These are phyloP conservation scores for Pangasianodon hypophthalmus DNA, from an alignment of 2,113 vertebrate genomes.

Conservation along the genomic window DNA sequence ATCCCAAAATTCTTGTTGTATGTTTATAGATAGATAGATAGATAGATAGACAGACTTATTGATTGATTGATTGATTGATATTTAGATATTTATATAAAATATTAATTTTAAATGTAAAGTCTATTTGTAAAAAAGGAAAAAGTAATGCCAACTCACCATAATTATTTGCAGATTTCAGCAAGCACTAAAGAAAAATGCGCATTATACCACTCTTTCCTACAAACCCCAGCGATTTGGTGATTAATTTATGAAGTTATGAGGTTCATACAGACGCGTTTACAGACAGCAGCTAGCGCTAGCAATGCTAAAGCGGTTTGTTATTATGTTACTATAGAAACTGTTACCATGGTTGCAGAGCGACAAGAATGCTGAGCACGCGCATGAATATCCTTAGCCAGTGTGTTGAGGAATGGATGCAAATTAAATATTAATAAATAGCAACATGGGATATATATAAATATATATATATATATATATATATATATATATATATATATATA, in stretches of 20 bases:
- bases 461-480: no score
- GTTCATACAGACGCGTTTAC: neutral
- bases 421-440: neutral
- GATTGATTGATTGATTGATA: no score
- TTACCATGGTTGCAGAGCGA: neutral
- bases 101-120: neutral
- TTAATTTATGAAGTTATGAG: neutral
- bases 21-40: no score
- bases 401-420: neutral
- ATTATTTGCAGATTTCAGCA: neutral
- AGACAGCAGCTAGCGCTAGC: neutral
- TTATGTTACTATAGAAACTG: conserved; percentile 30
- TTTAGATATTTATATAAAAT: no score
- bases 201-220: neutral
- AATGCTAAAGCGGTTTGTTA: conserved; percentile 2
- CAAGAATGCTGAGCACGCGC: neutral
- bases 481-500: no score
- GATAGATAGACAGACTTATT: no score
- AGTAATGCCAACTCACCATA: neutral
- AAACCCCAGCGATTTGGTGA: neutral
- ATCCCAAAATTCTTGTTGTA: neutral
- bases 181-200: neutral
- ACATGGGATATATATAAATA: no score
- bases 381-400: neutral
- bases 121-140: neutral